Percentiles rank a stretch among this genome's conserved stretches.
These are phyloP conservation scores for Mesorhabditis spiculigera DNA, from an alignment of 2,888 invertebrate species.

Conservation along the genomic window DNA sequence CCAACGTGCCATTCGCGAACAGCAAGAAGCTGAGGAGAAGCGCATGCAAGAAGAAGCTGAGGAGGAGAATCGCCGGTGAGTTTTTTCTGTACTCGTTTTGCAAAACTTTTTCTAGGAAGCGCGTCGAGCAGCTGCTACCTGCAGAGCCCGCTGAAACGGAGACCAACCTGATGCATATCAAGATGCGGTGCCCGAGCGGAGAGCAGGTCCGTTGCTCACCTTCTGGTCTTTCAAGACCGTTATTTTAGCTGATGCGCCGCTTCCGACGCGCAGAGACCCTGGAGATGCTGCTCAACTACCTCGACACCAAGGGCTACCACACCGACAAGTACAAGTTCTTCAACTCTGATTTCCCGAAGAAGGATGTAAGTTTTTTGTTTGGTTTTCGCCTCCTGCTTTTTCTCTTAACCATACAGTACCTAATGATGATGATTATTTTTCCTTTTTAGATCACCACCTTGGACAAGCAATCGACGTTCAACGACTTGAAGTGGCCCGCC, in stretches of 20 bases:
- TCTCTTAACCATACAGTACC: too few relatives aligned
- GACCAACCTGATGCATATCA: constrained; percentile 34
- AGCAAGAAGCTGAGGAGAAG: constrained; percentile 26
- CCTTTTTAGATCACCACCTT: constrained; percentile 73
- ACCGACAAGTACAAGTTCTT: constrained; percentile 36
- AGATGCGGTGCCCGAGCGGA: constrained; percentile 47
- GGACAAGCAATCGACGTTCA: constrained; percentile 74
- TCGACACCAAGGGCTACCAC: constrained; percentile 48
- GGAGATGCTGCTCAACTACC: constrained; percentile 31
- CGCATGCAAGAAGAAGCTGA: constrained; percentile 22
- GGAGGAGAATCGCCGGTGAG: constrained; percentile 13
- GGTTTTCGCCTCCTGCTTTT: too few relatives aligned
- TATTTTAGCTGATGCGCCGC: constrained; percentile 41
- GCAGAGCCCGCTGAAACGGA: constrained; percentile 40
- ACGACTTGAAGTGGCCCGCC: constrained; percentile 79
- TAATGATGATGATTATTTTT: not conserved
- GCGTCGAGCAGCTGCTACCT: constrained; percentile 28
- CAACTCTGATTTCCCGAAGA: constrained; percentile 53
- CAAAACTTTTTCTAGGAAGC: constrained; percentile 2
- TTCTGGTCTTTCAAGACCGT: not conserved
- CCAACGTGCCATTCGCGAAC: constrained; percentile 29
- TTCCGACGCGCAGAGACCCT: constrained; percentile 41
- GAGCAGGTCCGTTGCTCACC: constrained; percentile 17
- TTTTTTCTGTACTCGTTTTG: not conserved
- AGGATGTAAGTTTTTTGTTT: constrained; percentile 35